Evolutionary conservation across 1,140 invertebrate species (phyloP), one percentile per base, ranked within the genome.

Genomic region (Drosophila chauvacae): DNA sequence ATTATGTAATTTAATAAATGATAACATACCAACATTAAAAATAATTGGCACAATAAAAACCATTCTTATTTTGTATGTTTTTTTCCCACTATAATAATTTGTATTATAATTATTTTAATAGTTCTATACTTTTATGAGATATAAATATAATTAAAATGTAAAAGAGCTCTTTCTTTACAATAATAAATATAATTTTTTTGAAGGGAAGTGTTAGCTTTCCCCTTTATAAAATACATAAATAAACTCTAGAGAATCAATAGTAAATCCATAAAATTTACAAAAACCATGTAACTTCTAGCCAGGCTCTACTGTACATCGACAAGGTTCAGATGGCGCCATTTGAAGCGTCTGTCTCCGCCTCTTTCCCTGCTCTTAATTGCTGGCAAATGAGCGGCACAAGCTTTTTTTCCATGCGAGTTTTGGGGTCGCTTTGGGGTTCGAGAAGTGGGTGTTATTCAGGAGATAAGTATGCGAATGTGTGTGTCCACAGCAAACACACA

Each of bases 331-430:
- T 76, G 78, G 79, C 76, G 75, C 80, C 80, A 82, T 80, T 77
- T 80, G 45, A 61, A 77, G 69, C 66, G 77, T 74, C 42, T 77
- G 70, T 56, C 44, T 59, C 69, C 39, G 47, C 68, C 70, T 28
- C 55, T 71, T 86, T 76, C 76, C 76, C 68, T 83, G 71, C 80
- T 66, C 84, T 88, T 88, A 87, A 87, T 87, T 87, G 84, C 80
- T 79, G 65, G 80, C 84, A 88, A 87, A 87, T 88, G 85, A 87
- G 84, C 77, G 80, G 55, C 66, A 71, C 23, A 55, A 80, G 80
- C 48, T 68, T 69, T 72, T 63, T 80, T 60, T 28, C 57, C 30
- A 60, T 39, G 37, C 13, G 65, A 60, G 59, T 39, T 66, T 42
- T 42, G 26, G 48, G 48, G 59, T 55, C 16, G 48, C 45, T 30